Base-by-base conservation (phyloP, 2,888 invertebrate species). In the Eupithecia insigniata region DNA sequence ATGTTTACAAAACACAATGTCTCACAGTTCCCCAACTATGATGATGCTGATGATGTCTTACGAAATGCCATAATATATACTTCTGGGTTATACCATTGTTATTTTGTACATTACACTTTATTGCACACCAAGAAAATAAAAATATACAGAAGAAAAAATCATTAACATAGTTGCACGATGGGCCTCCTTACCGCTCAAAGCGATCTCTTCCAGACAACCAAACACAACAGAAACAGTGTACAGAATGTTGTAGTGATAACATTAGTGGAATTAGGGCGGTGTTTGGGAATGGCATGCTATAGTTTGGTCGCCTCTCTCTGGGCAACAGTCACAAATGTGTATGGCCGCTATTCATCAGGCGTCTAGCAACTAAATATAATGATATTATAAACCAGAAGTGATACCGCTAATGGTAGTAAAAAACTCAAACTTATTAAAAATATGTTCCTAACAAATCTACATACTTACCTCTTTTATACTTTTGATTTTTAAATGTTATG, bases 341-440 rank as follows among this genome's bases (percentile, higher is more conserved):
- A 14, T 55, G 22, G 55, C 14, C 26, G 26, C 22, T 26, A 55
- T 55, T 22, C 14, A 55, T 55, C 55, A 14, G 55, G 55, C 55
- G 55, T 55, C 55, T 55, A 55, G 55, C 55, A 26, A 55, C 55
- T 26, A 1, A 26, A 55, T 55, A 26, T 12, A 26, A 26, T 26
- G 55, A 26, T 55, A 55, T 26, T 55, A 55, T 2, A 55, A 55
- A 55, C 55, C 55, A 55, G 26, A 26, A 55, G 55, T 55, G 55
- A 51, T 51, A 22, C 10, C 22, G 51, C 22, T 55, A 14, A 55
- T 55, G 55, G 2, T 51, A 22, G 10, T 51, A 10, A 46, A 43
- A 46, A 46, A 46, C 10, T 10, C 34, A 34, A 46, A n/a, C 2
- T 46, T 22, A 22, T 51, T 22, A 22, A 51, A 51, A 51, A 51